Evolutionary conservation across 92 coral and sea anemone genomes (phyloP).

Genomic region (Bergia puertoricense): DNA sequence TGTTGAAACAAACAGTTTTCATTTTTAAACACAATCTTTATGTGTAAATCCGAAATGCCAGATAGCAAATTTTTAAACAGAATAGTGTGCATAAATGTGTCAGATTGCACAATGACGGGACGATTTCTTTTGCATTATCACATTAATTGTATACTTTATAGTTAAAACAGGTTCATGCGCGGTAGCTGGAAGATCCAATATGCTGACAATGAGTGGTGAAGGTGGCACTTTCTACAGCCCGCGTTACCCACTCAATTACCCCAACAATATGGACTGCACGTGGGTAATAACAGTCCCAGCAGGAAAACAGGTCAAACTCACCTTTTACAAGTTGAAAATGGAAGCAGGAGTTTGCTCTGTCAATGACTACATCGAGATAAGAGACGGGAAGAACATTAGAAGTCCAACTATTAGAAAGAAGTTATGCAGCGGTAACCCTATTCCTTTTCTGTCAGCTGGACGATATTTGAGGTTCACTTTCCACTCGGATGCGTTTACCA

Average conservation of each 20-base stretch:
- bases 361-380: neutral
- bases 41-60: no score
- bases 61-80: no score
- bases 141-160: neutral
- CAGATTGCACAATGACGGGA: no score
- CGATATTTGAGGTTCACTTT: neutral
- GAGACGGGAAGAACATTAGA: neutral
- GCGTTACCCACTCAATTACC: neutral
- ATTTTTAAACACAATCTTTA: no score
- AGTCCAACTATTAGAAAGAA: neutral
- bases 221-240: conserved; percentile 3
- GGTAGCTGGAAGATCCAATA: neutral
- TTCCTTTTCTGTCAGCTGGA: neutral
- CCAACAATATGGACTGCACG: conserved; percentile 21
- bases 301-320: conserved; percentile 5
- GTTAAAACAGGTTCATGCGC: neutral
- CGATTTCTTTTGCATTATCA: no score
- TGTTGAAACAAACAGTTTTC: no score
- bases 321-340: neutral
- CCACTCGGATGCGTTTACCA: neutral
- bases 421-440: neutral
- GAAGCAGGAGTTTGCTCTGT: neutral
- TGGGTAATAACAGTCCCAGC: neutral
- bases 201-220: conserved; percentile 7
- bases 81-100: no score